Conservation (phyloP, 1,140 invertebrate genomes). For the Drosophila lini region DNA sequence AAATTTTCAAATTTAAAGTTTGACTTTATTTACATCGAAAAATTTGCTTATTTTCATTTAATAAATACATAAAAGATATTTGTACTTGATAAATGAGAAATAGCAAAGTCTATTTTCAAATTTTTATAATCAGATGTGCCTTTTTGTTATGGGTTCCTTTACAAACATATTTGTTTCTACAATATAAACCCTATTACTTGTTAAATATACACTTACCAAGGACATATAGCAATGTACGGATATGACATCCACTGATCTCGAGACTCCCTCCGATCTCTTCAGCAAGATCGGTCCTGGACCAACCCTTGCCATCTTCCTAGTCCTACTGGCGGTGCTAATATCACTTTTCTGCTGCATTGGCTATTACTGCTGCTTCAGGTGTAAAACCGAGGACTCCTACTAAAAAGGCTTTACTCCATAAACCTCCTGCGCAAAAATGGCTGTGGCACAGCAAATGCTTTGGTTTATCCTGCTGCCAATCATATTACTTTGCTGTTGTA, state of each 20-base stretch:
- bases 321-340: not conserved
- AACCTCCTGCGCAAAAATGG: not conserved
- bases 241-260: not conserved
- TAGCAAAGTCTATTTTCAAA: not conserved
- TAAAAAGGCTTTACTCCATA: not conserved
- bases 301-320: not conserved
- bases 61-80: not conserved
- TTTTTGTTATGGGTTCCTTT: not conserved
- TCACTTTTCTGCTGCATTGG: conserved; percentile 16
- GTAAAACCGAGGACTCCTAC: not conserved
- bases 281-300: not conserved
- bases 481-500: not conserved
- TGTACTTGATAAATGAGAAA: not conserved
- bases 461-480: not conserved
- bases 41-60: not conserved
- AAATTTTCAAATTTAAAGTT: not conserved
- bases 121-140: not conserved
- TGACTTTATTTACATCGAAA: not conserved
- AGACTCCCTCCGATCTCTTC: not conserved
- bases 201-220: not conserved
- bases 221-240: not conserved
- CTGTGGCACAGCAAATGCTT: not conserved
- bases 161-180: not conserved
- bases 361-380: conserved; percentile 24
- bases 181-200: not conserved